Evolutionary conservation across 2,113 vertebrate genomes (phyloP).

Genomic region (Saccopteryx leptura): DNA sequence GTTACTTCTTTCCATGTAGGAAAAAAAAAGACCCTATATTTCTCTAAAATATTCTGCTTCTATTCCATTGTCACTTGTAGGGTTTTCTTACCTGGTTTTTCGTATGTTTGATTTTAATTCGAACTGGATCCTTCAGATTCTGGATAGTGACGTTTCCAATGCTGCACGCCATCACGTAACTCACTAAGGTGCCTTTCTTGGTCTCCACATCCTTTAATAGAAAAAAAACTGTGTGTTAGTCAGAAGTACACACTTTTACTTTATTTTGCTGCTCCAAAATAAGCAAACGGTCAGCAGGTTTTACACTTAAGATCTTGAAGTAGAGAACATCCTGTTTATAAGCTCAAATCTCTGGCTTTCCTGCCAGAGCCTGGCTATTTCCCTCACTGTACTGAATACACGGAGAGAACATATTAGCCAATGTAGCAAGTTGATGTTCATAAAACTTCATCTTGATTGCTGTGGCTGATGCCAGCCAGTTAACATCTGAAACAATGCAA

Average conservation of each 20-base stretch:
- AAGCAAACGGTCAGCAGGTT: constrained; percentile 85
- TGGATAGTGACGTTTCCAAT: constrained; percentile 94
- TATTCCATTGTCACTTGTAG: neutral
- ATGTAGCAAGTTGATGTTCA: constrained; percentile 57
- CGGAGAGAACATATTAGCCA: neutral
- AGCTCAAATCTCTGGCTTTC: constrained; percentile 78
- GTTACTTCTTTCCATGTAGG: neutral
- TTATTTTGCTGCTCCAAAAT: constrained; percentile 64
- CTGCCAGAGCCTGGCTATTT: constrained; percentile 77
- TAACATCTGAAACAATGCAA: constrained; percentile 82
- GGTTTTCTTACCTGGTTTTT: constrained; percentile 89
- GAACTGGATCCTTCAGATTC: constrained; percentile 92
- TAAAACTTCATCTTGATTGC: constrained; percentile 63
- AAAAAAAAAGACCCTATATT: no score
- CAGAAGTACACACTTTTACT: constrained; percentile 74
- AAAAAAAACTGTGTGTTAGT: constrained; percentile 65
- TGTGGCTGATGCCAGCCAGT: constrained; percentile 69
- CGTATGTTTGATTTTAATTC: constrained; percentile 93
- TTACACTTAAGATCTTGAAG: constrained; percentile 81
- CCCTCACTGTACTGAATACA: constrained; percentile 79
- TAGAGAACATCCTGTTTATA: constrained; percentile 85
- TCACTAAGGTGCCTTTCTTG: constrained; percentile 89
- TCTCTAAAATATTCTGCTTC: neutral
- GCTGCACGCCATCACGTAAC: constrained; percentile 97
- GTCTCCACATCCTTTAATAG: constrained; percentile 87